Evolutionary conservation across 2,113 vertebrate genomes (phyloP), one percentile per base, ranked within the genome.

Genomic region (Ranitomeya variabilis): DNA sequence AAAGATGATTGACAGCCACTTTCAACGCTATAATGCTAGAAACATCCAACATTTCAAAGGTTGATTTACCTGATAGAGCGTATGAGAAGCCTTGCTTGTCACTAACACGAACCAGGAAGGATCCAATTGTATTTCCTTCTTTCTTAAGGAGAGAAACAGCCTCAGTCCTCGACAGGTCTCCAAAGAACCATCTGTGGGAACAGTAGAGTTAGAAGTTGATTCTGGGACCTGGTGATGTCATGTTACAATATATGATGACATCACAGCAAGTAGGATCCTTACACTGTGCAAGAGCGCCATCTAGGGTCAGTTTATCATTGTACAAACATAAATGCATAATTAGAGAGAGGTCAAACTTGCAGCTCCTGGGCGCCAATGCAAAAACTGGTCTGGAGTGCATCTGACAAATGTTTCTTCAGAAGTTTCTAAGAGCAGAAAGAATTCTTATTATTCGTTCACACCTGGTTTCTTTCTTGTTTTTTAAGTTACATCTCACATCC

Each of bases 111-210:
- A 97, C 18, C 11, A 97, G 94, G 87, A 96, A 97, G 5, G 96
- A 87, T 0, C 96, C 95, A 0, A 85, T 80, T 0, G 52, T 14
- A 0, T 94, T 96, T 69, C 89, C 91, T 0, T 80, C 8, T 0
- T 88, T 93, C 92, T 95, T 90, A 26, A 97, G 93, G 71, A 91
- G 90, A 26, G 90, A 93, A 1, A 89, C 74, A 0, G 95, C 94
- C 89, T 97, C 94, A 0, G 93, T 92, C 7, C 96, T 93, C 31
- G 93, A 96, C 91, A 97, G 93, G 10, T 54, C 87, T 62, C 96
- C 96, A 18, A 95, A 97, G 89, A 91, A 96, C 96, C 97, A 97
- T 2, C 97, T 97, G 85, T 7, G 37, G 26, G 88, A 66, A 89
- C 26, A n/a, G 8, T 2, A 59, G 55, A 31, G 14, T 51, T 21